phyloP scores from a whole-genome alignment of 2,113 vertebrate genomes.

The Oostethus manadensis region DNA sequence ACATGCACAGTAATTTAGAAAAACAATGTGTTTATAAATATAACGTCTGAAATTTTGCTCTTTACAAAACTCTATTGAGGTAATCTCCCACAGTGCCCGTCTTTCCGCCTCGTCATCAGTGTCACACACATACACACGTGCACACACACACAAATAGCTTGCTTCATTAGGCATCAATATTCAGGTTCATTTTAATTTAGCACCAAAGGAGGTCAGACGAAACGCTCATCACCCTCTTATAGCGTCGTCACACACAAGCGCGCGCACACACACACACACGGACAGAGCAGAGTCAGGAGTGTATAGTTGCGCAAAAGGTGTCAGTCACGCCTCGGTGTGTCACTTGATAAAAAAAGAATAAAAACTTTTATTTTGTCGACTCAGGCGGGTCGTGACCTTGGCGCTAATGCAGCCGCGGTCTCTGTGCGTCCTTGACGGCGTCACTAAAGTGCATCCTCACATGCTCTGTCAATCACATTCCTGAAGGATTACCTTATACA shows the following conservation, averaged over 20 bases:
- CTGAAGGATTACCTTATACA: too few species aligned
- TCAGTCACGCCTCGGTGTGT: not conserved
- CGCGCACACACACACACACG: conserved; percentile 18
- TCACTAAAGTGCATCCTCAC: too few species aligned
- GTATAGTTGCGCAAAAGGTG: conserved; percentile 4
- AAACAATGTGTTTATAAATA: too few species aligned
- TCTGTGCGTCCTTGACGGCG: not conserved
- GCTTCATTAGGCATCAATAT: conserved; percentile 65
- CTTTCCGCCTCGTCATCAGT: conserved; percentile 45
- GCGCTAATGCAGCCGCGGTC: not conserved
- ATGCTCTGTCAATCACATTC: too few species aligned
- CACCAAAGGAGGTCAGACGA: conserved; percentile 66
- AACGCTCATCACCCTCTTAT: conserved; percentile 59
- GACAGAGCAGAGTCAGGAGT: not conserved
- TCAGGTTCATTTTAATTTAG: conserved; percentile 69
- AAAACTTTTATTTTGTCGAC: conserved; percentile 8
- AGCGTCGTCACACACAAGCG: conserved; percentile 49
- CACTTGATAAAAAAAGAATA: conserved; percentile 1
- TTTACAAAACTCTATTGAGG: not conserved
- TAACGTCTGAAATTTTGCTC: too few species aligned
- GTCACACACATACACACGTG: conserved; percentile 24
- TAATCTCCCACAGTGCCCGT: conserved; percentile 41
- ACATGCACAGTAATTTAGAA: too few species aligned
- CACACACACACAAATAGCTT: conserved; percentile 35
- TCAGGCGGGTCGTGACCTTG: conserved; percentile 14